Conservation (phyloP, 2,113 vertebrate species). For the Cynocephalus volans region DNA sequence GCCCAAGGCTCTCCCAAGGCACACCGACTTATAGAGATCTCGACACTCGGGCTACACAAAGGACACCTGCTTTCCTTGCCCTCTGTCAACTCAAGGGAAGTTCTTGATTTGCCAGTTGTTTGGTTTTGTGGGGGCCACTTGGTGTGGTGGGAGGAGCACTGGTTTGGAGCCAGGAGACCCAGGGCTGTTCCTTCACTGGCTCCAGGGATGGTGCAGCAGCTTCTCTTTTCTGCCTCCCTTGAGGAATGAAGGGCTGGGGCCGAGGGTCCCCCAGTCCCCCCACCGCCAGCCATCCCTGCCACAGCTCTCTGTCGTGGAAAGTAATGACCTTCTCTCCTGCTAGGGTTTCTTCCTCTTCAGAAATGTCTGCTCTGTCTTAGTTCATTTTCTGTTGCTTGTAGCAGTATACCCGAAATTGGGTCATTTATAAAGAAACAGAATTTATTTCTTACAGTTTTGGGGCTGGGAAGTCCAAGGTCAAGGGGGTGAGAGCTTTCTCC, state of each 20-base stretch:
- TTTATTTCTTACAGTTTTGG: too few relatives aligned
- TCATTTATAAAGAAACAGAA: too few relatives aligned
- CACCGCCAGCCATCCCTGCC: background rate
- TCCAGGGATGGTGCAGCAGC: background rate
- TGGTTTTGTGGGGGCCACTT: background rate
- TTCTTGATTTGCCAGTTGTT: background rate
- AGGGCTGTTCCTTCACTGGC: background rate
- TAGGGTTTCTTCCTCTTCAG: background rate
- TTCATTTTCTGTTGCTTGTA: too few relatives aligned
- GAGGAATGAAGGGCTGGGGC: background rate
- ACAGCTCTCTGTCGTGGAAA: background rate
- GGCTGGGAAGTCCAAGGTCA: too few relatives aligned
- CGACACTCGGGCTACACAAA: background rate
- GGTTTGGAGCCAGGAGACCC: background rate
- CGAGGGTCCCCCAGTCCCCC: background rate
- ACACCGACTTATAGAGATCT: background rate
- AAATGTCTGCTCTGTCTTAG: background rate
- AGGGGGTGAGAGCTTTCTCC: too few relatives aligned
- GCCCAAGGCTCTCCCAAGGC: background rate
- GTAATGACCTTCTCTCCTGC: background rate
- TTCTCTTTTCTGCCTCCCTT: background rate
- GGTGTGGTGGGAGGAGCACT: background rate
- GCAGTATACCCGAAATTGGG: too few relatives aligned
- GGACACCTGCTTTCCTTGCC: too few relatives aligned
- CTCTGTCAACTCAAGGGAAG: accelerated